Percentiles rank a stretch among this genome's conserved stretches.
phyloP scores from a whole-genome alignment of 2,797 vertebrate genomes.

The Choloepus didactylus region DNA sequence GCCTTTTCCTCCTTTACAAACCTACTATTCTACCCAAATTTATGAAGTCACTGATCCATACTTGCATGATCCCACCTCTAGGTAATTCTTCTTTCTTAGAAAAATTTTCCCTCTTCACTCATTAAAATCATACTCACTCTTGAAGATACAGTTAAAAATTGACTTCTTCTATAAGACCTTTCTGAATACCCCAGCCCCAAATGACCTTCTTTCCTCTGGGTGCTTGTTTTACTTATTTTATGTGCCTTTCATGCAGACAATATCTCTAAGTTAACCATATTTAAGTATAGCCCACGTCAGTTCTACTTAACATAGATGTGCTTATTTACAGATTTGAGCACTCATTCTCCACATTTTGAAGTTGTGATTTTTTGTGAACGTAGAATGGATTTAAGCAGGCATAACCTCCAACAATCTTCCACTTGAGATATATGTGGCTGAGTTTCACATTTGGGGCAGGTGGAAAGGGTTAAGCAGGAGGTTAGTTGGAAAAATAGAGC shows the following conservation, averaged over 20 bases:
- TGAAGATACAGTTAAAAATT: neutral
- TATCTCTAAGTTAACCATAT: neutral
- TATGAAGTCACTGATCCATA: neutral
- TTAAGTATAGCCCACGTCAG: neutral
- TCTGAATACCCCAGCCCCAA: neutral
- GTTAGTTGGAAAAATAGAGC: neutral
- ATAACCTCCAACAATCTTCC: neutral
- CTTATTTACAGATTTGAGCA: neutral
- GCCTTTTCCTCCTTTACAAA: neutral
- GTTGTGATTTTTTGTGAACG: neutral
- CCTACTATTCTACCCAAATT: neutral
- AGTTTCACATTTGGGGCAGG: neutral
- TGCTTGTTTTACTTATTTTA: neutral
- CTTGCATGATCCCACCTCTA: neutral
- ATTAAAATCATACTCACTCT: neutral
- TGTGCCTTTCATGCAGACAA: neutral
- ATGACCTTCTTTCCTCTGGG: neutral
- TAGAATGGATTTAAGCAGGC: neutral
- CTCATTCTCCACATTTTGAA: neutral
- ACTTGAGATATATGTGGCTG: neutral
- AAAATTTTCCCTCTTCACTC: neutral
- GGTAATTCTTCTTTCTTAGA: neutral
- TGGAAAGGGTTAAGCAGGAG: neutral
- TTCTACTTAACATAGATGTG: neutral
- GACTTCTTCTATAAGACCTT: neutral